Evolutionary conservation across 1,140 invertebrate genomes (phyloP), one percentile per base, ranked within the genome.

Genomic region (Trypoxylus dichotomus): DNA sequence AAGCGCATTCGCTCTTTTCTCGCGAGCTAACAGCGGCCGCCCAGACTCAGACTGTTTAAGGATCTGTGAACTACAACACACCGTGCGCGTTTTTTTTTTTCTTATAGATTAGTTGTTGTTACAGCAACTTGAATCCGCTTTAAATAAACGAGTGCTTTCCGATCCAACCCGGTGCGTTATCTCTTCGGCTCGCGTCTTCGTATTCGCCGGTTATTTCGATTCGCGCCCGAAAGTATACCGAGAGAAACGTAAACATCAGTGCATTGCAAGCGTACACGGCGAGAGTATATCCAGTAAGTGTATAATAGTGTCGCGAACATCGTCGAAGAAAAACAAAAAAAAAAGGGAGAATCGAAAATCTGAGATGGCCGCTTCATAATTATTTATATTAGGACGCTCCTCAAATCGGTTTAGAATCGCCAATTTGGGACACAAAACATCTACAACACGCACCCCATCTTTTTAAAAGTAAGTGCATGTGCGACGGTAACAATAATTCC

Each of bases 21-120:
- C 76, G 76, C 76, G 42, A 74, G 37, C 76, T 42, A 71, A 54
- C 63, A 77, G 41, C 76, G 76, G 72, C 76, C 68, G 76, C 76
- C 76, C 72, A 68, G 76, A 73, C 60, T 77, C 76, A 77, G 76
- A 77, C 68, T 54, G 43, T 63, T 74, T 60, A 77, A 77, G 71
- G 76, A 73, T 77, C 37, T 54, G 76, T 76, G 54, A 76, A 76
- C 37, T 7, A 27, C 60, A 63, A 21, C 19, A 32, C 21, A 54
- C 19, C 15, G 19, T 25, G 24, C 24, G 76, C 42, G 63, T 74
- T 41, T 43, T 77, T 24, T 72, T 72, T 77, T 68, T 24, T 32
- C 41, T 43, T 37, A 21, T 24, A 15, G 13, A 43, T 68, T 43
- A 29, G 8, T 37, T 74, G 41, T 74, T 74, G 25, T 74, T 41